phyloP scores from a whole-genome alignment of 2,797 vertebrate species.

The Leuciscus waleckii region DNA sequence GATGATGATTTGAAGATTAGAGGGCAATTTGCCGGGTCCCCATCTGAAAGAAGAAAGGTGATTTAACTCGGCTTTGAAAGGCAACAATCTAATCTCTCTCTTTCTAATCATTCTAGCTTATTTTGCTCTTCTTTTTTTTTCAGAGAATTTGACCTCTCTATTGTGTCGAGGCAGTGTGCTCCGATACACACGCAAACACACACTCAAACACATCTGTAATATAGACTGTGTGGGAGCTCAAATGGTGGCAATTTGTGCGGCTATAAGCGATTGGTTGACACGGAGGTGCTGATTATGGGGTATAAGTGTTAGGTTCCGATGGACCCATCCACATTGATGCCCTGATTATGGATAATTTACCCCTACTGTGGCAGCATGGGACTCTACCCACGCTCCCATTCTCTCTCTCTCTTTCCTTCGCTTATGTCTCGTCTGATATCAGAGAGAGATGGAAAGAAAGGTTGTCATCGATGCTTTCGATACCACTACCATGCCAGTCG shows the following conservation, averaged over 20 bases:
- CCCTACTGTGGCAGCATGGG: constrained; percentile 62
- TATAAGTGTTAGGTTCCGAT: constrained; percentile 65
- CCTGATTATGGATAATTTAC: constrained; percentile 67
- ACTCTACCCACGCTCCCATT: constrained; percentile 60
- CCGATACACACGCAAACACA: constrained; percentile 48
- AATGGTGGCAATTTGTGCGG: constrained; percentile 63
- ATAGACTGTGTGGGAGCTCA: constrained; percentile 61
- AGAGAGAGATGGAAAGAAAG: constrained; percentile 42
- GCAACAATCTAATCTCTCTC: constrained; percentile 44
- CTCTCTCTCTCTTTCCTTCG: constrained; percentile 39
- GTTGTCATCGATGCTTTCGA: constrained; percentile 45
- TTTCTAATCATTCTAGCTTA: constrained; percentile 37
- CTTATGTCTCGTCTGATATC: constrained; percentile 41
- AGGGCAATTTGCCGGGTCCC: constrained; percentile 37
- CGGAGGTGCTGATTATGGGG: constrained; percentile 62
- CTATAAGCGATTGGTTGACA: constrained; percentile 65
- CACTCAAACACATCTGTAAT: constrained; percentile 53
- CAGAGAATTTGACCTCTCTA: constrained; percentile 25
- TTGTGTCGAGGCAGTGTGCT: constrained; percentile 44
- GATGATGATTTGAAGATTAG: constrained; percentile 50
- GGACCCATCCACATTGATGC: constrained; percentile 64
- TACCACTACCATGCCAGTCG: constrained; percentile 39
- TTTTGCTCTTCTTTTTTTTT: constrained; percentile 28
- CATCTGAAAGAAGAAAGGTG: constrained; percentile 33
- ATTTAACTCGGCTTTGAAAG: constrained; percentile 26